These are phyloP conservation scores for Heliconius cydno DNA, from an alignment of 2,888 invertebrate genomes.

Conservation along the genomic window DNA sequence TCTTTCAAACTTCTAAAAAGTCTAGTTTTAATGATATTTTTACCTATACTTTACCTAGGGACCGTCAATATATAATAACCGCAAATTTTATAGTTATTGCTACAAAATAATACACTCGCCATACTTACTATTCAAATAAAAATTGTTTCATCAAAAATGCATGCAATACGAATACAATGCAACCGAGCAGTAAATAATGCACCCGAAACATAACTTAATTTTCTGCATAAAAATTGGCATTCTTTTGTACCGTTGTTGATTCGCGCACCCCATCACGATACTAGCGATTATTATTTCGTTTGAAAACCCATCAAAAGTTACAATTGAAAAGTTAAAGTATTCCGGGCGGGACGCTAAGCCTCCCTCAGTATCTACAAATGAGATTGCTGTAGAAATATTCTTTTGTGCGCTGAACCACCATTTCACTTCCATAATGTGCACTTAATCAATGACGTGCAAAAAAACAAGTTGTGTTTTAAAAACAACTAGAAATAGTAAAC, in stretches of 20 bases:
- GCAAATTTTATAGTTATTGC: neutral
- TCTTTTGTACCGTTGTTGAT: conserved; percentile 78
- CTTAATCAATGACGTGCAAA: conserved; percentile 54
- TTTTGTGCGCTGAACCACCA: conserved; percentile 69
- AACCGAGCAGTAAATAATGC: conserved; percentile 53
- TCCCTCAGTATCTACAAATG: conserved; percentile 78
- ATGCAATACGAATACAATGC: conserved; percentile 29
- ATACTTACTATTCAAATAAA: conserved; percentile 7
- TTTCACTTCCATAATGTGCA: conserved; percentile 53
- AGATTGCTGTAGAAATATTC: conserved; percentile 77
- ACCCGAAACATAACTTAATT: conserved; percentile 76
- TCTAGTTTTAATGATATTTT: no score
- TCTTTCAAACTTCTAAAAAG: no score
- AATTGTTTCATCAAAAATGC: conserved; percentile 42
- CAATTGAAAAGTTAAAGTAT: conserved; percentile 84
- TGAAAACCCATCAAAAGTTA: conserved; percentile 84
- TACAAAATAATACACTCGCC: neutral
- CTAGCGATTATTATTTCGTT: conserved; percentile 82
- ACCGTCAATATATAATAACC: neutral
- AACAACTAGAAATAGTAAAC: neutral
- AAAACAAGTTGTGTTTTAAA: conserved; percentile 28
- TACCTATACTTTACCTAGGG: no score
- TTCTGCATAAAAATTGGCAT: conserved; percentile 80
- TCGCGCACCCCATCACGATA: conserved; percentile 76
- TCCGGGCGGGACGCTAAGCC: conserved; percentile 75